A percentile compares a stretch with the other conserved stretches of the same genome.
These are phyloP conservation scores for Babylonia areolata DNA, from an alignment of 1,140 invertebrate species.

Conservation along the genomic window DNA sequence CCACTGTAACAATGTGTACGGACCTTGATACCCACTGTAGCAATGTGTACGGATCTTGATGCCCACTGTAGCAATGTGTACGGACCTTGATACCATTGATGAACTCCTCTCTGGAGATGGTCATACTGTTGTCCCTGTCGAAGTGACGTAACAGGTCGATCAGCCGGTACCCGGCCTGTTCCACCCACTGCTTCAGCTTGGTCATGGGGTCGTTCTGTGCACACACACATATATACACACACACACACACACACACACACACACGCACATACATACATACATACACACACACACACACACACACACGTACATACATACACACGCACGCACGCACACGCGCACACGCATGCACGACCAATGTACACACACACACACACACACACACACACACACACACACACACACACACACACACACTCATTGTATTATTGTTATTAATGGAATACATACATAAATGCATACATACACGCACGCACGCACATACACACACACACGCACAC, in stretches of 20 bases:
- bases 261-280: neutral
- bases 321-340: no score
- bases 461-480: no score
- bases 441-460: no score
- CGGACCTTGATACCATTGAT: slow-evolving; percentile 63
- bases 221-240: no score
- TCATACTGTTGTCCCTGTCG: slow-evolving; percentile 68
- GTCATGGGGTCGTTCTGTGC: slow-evolving; percentile 65
- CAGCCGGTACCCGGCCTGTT: slow-evolving; percentile 64
- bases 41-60: no score
- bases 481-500: no score
- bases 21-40: no score
- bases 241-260: no score
- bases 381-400: neutral
- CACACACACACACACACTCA: neutral
- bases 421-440: no score
- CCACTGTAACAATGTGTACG: no score
- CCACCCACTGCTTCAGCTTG: slow-evolving; percentile 69
- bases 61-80: no score
- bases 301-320: no score
- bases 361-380: slow-evolving; percentile 1
- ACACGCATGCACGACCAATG: neutral
- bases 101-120: slow-evolving; percentile 66
- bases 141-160: slow-evolving; percentile 71
- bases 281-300: neutral